Base-by-base conservation (phyloP, 64 coral and sea anemone genomes). In the Montipora sp. region DNA sequence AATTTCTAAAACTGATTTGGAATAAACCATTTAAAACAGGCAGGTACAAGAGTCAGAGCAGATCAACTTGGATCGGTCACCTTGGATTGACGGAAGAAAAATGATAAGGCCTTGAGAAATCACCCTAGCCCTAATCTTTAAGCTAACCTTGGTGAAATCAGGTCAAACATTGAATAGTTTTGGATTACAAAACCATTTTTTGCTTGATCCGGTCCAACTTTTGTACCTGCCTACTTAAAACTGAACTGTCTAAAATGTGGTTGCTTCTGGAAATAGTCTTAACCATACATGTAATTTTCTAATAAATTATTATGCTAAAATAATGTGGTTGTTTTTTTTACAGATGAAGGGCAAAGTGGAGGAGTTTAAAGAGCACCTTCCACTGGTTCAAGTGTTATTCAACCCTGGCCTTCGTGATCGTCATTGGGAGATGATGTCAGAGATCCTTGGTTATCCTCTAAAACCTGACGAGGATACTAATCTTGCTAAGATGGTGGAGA, bases 331-430 rank as follows among this genome's bases (percentile, higher is more conserved):
- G 15, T 87, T 80, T 2, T 14, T 13, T 12, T 47, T 49, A 49
- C 63, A 99, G 98, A 94, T 99, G 98, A 99, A 99, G 78, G 76
- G 89, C 7, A 99, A 99, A 89, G 98, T 99, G 47, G 98, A 99
- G 13, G 98, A 99, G 63, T 99, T 99, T 76, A 99, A 99, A 70
- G 94, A 96, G 12, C 91, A 99, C 65, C 88, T 99, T 18, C 98
- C 98, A 11, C 57, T 99, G 51, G 98, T 99, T 19, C 98, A 99
- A 84, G 95, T 96, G 0, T 51, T 99, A 50, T 99, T 99, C 43
- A 99, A 99, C 47, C 98, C 98, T 51, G 98, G 98, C 73, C 89
- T 99, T 9, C 94, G 98, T 16, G 98, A 99, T 14, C 92, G 98
- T 50, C 98, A 99, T 75, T 99, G 98, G 98, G 89, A 94, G 50